A percentile compares a stretch with the other conserved stretches of the same genome.
These are phyloP conservation scores for Chrysocyon brachyurus DNA, from an alignment of 2,797 vertebrate species.

Conservation along the genomic window DNA sequence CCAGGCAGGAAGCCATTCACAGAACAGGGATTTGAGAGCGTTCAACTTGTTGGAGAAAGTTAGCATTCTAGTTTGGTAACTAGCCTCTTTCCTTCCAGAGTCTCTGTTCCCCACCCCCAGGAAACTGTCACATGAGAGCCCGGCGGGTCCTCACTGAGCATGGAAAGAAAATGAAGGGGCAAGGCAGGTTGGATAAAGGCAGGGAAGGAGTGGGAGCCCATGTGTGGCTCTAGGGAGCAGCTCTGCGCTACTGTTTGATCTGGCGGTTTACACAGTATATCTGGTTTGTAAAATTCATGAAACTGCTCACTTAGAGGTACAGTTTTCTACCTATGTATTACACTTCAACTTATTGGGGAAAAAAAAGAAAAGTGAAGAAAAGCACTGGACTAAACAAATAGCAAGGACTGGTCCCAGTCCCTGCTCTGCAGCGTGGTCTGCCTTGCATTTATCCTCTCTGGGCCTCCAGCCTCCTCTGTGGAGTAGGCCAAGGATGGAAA, in stretches of 20 bases:
- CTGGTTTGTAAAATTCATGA: background rate
- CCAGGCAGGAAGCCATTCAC: background rate
- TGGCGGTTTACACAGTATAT: fast-evolving
- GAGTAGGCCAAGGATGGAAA: background rate
- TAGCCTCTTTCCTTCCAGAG: background rate
- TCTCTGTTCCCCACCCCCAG: background rate
- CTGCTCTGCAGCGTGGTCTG: background rate
- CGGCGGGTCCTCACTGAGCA: background rate
- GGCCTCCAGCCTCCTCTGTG: background rate
- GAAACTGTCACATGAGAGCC: background rate
- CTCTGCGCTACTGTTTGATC: background rate
- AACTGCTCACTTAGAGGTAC: background rate
- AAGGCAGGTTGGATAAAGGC: too few species aligned
- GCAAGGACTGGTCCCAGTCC: background rate
- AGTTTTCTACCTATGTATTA: background rate
- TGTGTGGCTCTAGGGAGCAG: background rate
- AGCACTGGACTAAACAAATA: background rate
- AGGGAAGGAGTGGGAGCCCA: background rate
- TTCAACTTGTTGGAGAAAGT: background rate
- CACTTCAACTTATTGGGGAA: background rate
- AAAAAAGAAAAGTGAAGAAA: fast-evolving
- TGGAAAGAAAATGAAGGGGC: too few species aligned
- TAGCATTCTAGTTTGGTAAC: background rate
- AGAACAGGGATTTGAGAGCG: background rate
- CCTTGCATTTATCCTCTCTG: background rate